Evolutionary conservation across 92 coral and sea anemone genomes (phyloP).

Genomic region (Metridium senile): DNA sequence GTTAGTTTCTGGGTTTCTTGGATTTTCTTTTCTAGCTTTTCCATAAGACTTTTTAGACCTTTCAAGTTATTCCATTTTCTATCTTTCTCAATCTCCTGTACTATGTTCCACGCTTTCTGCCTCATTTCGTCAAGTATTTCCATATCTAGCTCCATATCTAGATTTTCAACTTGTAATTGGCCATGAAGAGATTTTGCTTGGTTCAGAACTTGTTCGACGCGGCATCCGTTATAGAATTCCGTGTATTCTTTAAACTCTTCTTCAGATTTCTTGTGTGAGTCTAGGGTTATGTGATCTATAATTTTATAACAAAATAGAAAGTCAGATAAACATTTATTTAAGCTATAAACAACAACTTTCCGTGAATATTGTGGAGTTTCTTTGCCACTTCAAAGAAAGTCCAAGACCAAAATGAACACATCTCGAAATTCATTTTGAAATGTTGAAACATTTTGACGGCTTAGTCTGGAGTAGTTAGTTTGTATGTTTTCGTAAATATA

Average conservation of each 20-base stretch:
- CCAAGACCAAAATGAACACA: too few relatives aligned
- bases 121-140: slow-evolving; percentile 6
- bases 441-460: too few relatives aligned
- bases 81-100: slow-evolving; percentile 11
- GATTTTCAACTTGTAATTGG: background rate
- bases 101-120: background rate
- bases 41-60: slow-evolving; percentile 3
- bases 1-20: slow-evolving; percentile 14
- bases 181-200: slow-evolving; percentile 16
- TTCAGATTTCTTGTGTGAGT: slow-evolving; percentile 23
- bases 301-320: too few relatives aligned
- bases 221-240: slow-evolving; percentile 13
- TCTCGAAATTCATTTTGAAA: too few relatives aligned
- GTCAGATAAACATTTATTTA: too few relatives aligned
- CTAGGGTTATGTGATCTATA: slow-evolving; percentile 8
- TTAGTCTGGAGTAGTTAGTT: too few relatives aligned
- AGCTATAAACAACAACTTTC: too few relatives aligned
- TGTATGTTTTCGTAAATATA: too few relatives aligned
- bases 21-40: slow-evolving; percentile 5
- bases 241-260: slow-evolving; percentile 40
- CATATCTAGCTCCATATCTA: slow-evolving; percentile 39
- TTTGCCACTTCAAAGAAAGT: too few relatives aligned
- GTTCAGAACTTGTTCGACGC: slow-evolving; percentile 24
- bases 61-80: slow-evolving; percentile 28
- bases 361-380: too few relatives aligned